These are phyloP conservation scores for Nixonia krombeini DNA, from an alignment of 1,140 invertebrate genomes.

Conservation along the genomic window DNA sequence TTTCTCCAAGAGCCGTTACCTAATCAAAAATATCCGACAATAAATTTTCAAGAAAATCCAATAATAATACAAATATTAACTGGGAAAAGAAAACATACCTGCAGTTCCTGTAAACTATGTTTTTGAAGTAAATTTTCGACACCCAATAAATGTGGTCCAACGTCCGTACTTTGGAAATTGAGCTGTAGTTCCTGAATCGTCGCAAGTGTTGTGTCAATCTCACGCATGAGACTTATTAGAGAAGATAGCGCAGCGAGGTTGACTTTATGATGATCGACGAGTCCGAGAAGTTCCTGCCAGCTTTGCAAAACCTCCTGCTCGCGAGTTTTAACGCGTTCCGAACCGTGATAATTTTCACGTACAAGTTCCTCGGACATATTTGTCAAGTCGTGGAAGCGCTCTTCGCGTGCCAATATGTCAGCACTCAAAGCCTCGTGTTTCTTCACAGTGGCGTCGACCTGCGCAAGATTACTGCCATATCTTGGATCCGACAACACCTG, in stretches of 20 bases:
- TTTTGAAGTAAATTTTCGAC: constrained; percentile 96
- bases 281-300: constrained; percentile 88
- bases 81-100: constrained; percentile 76
- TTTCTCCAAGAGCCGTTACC: constrained; percentile 88
- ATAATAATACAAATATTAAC: too few relatives aligned
- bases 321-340: constrained; percentile 84
- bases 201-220: constrained; percentile 90
- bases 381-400: constrained; percentile 93
- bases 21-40: too few relatives aligned
- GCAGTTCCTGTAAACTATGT: constrained; percentile 91
- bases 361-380: constrained; percentile 93
- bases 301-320: constrained; percentile 90
- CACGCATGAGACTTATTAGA: constrained; percentile 88
- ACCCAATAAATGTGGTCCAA: constrained; percentile 91
- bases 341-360: constrained; percentile 91
- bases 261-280: constrained; percentile 88
- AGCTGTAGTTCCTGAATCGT: constrained; percentile 87
- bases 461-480: constrained; percentile 89
- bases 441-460: constrained; percentile 97
- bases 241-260: constrained; percentile 84
- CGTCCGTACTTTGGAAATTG: constrained; percentile 89
- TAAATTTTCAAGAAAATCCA: too few relatives aligned
- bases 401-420: constrained; percentile 94
- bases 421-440: constrained; percentile 99
- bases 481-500: constrained; percentile 94